Conservation (phyloP, 2,797 vertebrate species). For the Adrianichthys oophorus region DNA sequence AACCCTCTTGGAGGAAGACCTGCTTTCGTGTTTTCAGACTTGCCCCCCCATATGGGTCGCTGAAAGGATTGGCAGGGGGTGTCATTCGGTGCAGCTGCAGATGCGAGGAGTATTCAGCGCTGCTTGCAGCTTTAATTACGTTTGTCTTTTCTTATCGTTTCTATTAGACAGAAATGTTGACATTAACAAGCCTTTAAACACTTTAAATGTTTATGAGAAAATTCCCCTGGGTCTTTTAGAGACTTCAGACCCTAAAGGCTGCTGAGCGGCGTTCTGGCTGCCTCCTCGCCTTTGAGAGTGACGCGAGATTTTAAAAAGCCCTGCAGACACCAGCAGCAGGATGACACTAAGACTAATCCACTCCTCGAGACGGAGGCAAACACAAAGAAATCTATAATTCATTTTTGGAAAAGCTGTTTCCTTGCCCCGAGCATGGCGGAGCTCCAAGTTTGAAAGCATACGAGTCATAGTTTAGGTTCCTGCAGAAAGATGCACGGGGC, state of each 20-base stretch:
- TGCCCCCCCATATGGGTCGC: no score
- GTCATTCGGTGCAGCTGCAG: no score
- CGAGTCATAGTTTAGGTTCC: slow-evolving; percentile 36
- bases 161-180: neutral
- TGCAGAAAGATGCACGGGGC: slow-evolving; percentile 24
- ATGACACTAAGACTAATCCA: slow-evolving; percentile 1
- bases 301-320: slow-evolving; percentile 28
- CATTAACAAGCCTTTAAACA: slow-evolving; percentile 17
- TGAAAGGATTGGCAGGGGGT: no score
- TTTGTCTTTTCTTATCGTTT: no score
- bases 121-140: no score
- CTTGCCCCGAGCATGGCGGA: neutral
- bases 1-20: no score
- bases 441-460: slow-evolving; percentile 28
- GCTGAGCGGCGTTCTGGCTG: slow-evolving; percentile 16
- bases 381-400: slow-evolving; percentile 35
- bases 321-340: slow-evolving; percentile 3
- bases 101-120: no score
- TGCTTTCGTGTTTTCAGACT: no score
- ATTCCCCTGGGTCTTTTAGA: slow-evolving; percentile 1
- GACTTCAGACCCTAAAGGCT: slow-evolving; percentile 17
- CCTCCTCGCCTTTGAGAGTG: slow-evolving; percentile 7
- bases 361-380: slow-evolving; percentile 26
- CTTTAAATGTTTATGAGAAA: slow-evolving; percentile 19
- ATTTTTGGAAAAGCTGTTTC: slow-evolving; percentile 25